Base-by-base conservation (phyloP, 2,797 vertebrate genomes). In the Phoebastria nigripes region DNA sequence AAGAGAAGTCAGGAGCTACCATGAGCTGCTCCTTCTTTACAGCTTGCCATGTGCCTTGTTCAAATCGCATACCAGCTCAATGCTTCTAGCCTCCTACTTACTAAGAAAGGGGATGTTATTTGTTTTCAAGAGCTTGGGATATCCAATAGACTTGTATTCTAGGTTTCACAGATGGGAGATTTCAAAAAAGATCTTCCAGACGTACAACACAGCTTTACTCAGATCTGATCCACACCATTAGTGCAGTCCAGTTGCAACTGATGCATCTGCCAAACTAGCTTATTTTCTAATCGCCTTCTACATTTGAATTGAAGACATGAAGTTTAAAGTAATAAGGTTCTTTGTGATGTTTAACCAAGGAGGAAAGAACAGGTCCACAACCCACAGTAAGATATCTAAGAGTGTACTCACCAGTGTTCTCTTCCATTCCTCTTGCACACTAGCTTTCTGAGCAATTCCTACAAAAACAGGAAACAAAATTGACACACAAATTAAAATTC, bases 341-440 rank as follows among this genome's bases (percentile, higher is more conserved):
- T 69, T 72, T 20, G 29, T 19, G 33, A 44, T 10, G 33, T 8
- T 61, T 42, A 56, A 70, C 15, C 54, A 58, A 58, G 29, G 42
- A 59, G 25, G 35, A 59, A 49, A 74, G 44, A 58, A 37, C 47
- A 88, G 49, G 20, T 5, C 67, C 54, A 52, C 39, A 49, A n/a
- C 10, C 31, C 42, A 15, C 3, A 7, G 20, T 28, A 42, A 47
- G 28, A 15, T 4, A 70, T 3, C 51, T 0, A 11, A 11, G 46
- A 11, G 29, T 0, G 2, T 62, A 96, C 97, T 96, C 94, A 97
- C 97, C 96, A 7, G 88, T 0, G 28, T 24, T 96, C 65, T 97
- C 97, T 52, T 97, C 97, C 92, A 91, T 96, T 62, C 89, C 90
- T 92, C 95, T 72, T 46, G 69, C 56, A 58, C 90, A 0, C 49